Base-by-base conservation (phyloP, 2,113 vertebrate genomes). In the Echinops telfairi region DNA sequence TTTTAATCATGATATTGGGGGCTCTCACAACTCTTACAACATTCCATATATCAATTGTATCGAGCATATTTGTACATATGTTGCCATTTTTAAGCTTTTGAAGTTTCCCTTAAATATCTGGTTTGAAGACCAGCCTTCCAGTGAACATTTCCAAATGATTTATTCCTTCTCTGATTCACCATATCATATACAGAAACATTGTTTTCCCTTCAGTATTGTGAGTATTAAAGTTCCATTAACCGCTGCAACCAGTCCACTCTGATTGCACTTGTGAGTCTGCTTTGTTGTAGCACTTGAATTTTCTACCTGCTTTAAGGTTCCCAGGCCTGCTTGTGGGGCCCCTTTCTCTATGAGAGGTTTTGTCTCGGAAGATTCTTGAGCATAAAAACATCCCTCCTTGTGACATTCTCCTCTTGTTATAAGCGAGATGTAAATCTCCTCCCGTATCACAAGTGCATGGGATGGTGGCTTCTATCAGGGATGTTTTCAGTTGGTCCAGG, bases 151-250 rank as follows among this genome's bases (percentile, higher is more conserved):
- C 62, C 57, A 36, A 84, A 43, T 89, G 11, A 83, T 64, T 89
- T 53, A 40, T 53, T 85, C n/a, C 23, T 86, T 86, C 60, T 90
- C 68, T 73, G 92, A 86, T 25, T 77, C 66, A 92, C 33, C 23
- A 0, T 60, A 60, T 85, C 53, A 81, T 57, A 89, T 89, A 43
- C 80, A 68, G 47, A 83, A 64, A 43, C 3, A 38, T 76, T 60
- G 40, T 90, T 27, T 77, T 78, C 64, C 58, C 22, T 80, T 68
- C 23, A 93, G 70, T 23, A 53, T 6, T 77, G 71, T 40, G 86
- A 91, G 66, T 29, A 66, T 66, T 79, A 60, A 73, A 83, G 25
- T 85, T 91, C 81, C 80, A 6, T 75, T 91, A 95, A 94, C 73
- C 93, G 83, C 78, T 89, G 66, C 4, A 70, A 12, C 79, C 33